Base-by-base conservation (phyloP, 1,140 invertebrate species). In the Apis florea region DNA sequence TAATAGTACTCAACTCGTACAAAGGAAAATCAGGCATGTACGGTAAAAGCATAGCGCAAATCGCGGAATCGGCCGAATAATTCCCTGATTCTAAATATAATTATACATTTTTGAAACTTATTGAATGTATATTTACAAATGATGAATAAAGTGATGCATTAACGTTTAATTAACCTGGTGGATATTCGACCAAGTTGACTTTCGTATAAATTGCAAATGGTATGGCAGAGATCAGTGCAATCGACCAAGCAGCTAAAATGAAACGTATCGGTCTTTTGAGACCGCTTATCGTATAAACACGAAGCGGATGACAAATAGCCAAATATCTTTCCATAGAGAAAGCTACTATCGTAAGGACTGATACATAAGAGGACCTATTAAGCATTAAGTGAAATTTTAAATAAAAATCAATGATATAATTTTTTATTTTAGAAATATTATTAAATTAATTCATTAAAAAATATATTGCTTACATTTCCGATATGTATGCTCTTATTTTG, bases 291-390 rank as follows among this genome's bases (percentile, higher is more conserved):
- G 96, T 96, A 90, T 97, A 96, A 40, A 96, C 93, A 86, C 96
- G 95, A 59, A 98, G 93, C 0, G 98, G 97, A 91, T 98, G 96
- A 91, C 98, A 98, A 84, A 99, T 98, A 19, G 98, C 98, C 53
- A 98, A 92, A 93, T 98, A 98, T 49, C 98, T 94, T 92, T 97
- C 97, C 91, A 96, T 96, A 0, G 97, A 97, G 90, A 98, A 98
- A 26, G 96, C 96, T 21, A 98, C 97, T 84, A 99, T 98, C 31
- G 97, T 98, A 82, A 99, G 94, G 10, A 98, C 97, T 0, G 97
- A 98, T 0, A 97, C 97, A 91, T 98, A 98, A 0, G 97, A 97
- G 0, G 97, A 97, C 87, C 96, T 91, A 21, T 47, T 11, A 49
- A 74, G 17, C 4, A 58, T n/a, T n/a, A 71, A 24, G 12, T 10